Percentiles rank a stretch among this genome's conserved stretches.
phyloP scores from a whole-genome alignment of 2,888 invertebrate species.

The Tridacna crocea region DNA sequence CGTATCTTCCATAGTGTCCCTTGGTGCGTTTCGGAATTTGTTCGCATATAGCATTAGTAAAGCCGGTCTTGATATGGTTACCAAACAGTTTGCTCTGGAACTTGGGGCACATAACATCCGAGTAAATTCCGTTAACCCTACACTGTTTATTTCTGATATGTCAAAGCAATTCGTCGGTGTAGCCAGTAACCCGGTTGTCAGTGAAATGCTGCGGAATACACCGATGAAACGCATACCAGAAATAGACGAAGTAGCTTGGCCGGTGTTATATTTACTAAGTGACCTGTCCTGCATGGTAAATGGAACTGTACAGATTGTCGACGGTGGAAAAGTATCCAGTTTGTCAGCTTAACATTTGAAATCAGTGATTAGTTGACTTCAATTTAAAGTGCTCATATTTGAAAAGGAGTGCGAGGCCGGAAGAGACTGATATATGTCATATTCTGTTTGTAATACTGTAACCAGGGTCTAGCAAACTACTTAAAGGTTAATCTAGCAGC shows the following conservation, averaged over 20 bases:
- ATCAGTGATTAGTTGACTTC: background rate
- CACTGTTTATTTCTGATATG: slow-evolving; percentile 89
- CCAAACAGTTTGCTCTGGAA: slow-evolving; percentile 85
- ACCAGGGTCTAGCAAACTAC: background rate
- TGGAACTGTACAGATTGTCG: background rate
- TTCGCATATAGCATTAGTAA: slow-evolving; percentile 92
- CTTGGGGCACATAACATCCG: slow-evolving; percentile 92
- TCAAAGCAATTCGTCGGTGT: slow-evolving; percentile 85
- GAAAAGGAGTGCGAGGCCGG: background rate
- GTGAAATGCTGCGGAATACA: background rate
- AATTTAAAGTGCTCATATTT: background rate
- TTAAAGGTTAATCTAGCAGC: background rate
- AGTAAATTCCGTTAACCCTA: slow-evolving; percentile 95
- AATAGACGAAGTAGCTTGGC: slow-evolving; percentile 1
- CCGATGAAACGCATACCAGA: slow-evolving; percentile 7
- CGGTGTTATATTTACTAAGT: slow-evolving; percentile 23
- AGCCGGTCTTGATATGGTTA: slow-evolving; percentile 93
- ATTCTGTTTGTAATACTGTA: background rate
- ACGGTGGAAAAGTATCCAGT: slow-evolving; percentile 1
- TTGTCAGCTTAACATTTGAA: background rate
- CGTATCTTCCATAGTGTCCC: slow-evolving; percentile 90
- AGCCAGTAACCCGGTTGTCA: background rate
- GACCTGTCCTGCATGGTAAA: slow-evolving; percentile 11
- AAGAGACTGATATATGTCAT: background rate
- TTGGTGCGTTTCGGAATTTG: slow-evolving; percentile 90